Percentiles rank a stretch among this genome's conserved stretches.
Evolutionary conservation across 2,113 vertebrate genomes (phyloP).

Genomic region (Condylura cristata): DNA sequence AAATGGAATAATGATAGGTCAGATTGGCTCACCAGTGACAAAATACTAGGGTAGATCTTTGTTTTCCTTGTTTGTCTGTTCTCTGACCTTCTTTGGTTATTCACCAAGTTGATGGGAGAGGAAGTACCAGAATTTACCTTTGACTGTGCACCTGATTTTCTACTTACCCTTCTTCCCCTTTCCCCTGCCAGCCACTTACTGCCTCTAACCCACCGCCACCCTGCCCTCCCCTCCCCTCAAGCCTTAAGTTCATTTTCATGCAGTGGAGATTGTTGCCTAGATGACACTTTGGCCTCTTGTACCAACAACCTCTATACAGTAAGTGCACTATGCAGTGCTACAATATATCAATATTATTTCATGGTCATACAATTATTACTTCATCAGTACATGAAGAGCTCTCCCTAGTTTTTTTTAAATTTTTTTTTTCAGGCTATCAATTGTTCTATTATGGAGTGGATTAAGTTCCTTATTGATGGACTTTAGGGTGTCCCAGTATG

Average conservation of each 20-base stretch:
- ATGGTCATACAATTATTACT: background rate
- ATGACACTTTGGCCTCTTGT: background rate
- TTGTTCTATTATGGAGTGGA: background rate
- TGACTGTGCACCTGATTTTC: background rate
- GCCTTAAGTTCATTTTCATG: background rate
- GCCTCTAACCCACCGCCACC: too few relatives aligned
- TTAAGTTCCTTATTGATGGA: background rate
- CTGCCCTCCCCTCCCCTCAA: background rate
- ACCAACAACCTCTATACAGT: background rate
- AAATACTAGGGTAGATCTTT: rapidly evolving
- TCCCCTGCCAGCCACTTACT: too few relatives aligned
- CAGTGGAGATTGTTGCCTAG: background rate
- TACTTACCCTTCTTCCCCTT: background rate
- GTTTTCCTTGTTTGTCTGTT: background rate
- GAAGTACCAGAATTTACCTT: background rate
- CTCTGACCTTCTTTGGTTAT: background rate
- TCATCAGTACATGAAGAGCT: background rate
- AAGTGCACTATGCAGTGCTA: background rate
- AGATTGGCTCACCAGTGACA: background rate
- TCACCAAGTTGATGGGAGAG: background rate
- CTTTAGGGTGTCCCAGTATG: background rate
- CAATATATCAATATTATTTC: too few relatives aligned
- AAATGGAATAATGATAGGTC: background rate
- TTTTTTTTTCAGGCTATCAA: background rate
- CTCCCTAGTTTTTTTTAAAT: too few relatives aligned